Percentiles rank a stretch among this genome's conserved stretches.
Evolutionary conservation across 2,113 vertebrate genomes (phyloP).

Genomic region (Calidris pygmaea): DNA sequence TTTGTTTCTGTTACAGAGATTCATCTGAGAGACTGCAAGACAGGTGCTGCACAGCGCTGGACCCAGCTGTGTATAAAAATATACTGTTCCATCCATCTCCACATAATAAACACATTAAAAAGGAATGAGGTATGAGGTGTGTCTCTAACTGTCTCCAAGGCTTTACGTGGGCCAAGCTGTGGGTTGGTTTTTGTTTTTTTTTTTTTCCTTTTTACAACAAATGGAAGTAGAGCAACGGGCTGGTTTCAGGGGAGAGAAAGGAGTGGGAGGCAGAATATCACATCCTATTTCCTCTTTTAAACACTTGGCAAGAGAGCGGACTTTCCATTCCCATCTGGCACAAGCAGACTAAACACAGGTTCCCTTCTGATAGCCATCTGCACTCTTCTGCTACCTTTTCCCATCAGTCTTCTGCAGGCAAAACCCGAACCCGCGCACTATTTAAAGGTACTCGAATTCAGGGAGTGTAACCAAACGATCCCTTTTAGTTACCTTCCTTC

Average conservation of each 20-base stretch:
- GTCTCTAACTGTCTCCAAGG: constrained; percentile 12
- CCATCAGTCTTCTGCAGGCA: constrained; percentile 33
- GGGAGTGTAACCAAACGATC: constrained; percentile 23
- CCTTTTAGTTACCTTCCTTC: constrained; percentile 27
- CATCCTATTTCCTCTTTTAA: constrained; percentile 71
- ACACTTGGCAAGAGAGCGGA: constrained; percentile 51
- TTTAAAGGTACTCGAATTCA: constrained; percentile 31
- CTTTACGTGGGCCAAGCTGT: background rate
- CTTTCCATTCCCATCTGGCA: constrained; percentile 62
- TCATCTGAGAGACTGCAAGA: background rate
- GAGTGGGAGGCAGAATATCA: constrained; percentile 60
- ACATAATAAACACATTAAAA: constrained; percentile 37
- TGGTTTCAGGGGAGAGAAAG: constrained; percentile 55
- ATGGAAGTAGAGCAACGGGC: constrained; percentile 42
- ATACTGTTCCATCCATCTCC: background rate
- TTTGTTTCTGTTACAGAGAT: background rate
- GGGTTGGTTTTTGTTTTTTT: background rate
- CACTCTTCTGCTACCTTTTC: constrained; percentile 49
- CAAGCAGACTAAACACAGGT: constrained; percentile 46
- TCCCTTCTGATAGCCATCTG: constrained; percentile 44
- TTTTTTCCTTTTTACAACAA: constrained; percentile 37
- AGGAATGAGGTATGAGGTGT: constrained; percentile 3
- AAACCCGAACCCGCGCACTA: background rate
- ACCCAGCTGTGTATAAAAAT: constrained; percentile 17
- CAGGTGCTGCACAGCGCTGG: background rate